Evolutionary conservation across 2,888 invertebrate genomes (phyloP), one percentile per base, ranked within the genome.

Genomic region (Stegophylla sp.): DNA sequence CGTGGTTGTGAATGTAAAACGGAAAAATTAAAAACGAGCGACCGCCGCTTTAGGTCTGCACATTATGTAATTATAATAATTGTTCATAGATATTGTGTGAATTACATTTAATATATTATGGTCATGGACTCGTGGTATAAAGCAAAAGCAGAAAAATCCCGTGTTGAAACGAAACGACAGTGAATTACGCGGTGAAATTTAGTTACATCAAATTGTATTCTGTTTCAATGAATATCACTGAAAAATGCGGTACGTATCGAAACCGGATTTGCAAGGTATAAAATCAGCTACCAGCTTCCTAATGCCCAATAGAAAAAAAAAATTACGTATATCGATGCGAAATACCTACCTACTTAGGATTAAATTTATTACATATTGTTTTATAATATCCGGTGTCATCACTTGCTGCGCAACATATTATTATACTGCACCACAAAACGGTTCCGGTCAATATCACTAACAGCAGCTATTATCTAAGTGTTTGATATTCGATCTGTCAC

Each of bases 231-330:
- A 63, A 74, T 63, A 20, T 45, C 28, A 51, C 63, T 63, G 20
- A 74, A 63, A n/a, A 51, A 69, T n/a, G 59, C 15, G 3, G 2
- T 17, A 17, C 23, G 17, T 13, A 41, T 41, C 51, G 23, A 64
- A 75, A 75, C 75, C 75, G 75, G 75, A 75, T 64, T 63, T 28
- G 12, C 63, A 5, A 67, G 26, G 28, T 45, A 7, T 45, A 73
- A 61, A 5, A 73, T 61, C 45, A n/a, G n/a, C 53, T 72, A 23
- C 59, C 45, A n/a, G n/a, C 53, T 72, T 17, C 59, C 72, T 59
- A 43, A 51, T 51, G 63, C 23, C 17, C 51, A 15, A 34, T 17
- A 41, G 41, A 34, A 56, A 72, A 20, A 56, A 34, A 56, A 72
- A 20, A 56, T 64, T 51, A 10, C 15, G 13, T 15, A 73, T 61